These are phyloP conservation scores for Aptenodytes patagonicus DNA, from an alignment of 2,113 vertebrate species.

Conservation along the genomic window DNA sequence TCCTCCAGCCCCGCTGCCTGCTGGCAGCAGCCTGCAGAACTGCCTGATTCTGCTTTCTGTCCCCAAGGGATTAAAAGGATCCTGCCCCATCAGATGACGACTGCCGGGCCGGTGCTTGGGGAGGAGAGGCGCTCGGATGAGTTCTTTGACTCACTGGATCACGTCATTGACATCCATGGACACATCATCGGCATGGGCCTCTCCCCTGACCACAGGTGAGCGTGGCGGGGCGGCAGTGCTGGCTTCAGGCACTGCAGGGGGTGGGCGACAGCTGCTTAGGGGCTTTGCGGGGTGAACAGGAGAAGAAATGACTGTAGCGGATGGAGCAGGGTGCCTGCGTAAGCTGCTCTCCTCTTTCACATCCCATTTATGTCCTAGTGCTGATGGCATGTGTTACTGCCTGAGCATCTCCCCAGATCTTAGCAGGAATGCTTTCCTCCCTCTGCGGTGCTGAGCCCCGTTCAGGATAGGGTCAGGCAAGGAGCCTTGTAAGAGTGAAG, in stretches of 20 bases:
- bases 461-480: neutral
- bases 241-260: neutral
- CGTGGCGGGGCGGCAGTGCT: rapidly evolving
- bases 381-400: rapidly evolving
- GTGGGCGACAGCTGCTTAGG: neutral
- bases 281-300: neutral
- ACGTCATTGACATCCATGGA: slow-evolving; percentile 94
- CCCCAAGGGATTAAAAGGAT: slow-evolving; percentile 90
- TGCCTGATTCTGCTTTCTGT: neutral
- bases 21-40: neutral
- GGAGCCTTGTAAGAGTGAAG: neutral
- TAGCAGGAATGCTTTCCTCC: neutral
- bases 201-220: slow-evolving; percentile 94
- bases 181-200: slow-evolving; percentile 98
- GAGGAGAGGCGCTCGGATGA: slow-evolving; percentile 87
- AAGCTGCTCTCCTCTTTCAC: neutral
- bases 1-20: neutral
- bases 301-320: neutral
- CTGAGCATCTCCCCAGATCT: neutral
- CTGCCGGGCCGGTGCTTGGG: slow-evolving; percentile 87
- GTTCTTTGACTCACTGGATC: slow-evolving; percentile 94
- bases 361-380: rapidly evolving
- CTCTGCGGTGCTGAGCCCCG: neutral
- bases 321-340: neutral
- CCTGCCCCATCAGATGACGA: slow-evolving; percentile 96